A percentile compares a stretch with the other conserved stretches of the same genome.
These are phyloP conservation scores for Pantherophis alleghaniensis DNA, from an alignment of 2,797 vertebrate species.

Conservation along the genomic window DNA sequence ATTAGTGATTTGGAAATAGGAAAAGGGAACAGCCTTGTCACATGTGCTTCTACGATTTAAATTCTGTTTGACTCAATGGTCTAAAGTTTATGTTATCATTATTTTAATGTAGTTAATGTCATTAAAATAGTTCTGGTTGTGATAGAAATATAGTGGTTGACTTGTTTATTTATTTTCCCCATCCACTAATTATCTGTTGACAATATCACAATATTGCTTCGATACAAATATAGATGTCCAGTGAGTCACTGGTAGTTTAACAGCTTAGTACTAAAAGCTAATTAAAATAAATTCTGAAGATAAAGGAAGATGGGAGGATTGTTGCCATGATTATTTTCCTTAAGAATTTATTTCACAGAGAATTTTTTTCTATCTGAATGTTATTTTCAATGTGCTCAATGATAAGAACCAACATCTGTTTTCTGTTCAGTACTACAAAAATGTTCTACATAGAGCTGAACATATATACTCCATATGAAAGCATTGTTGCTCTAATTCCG, in stretches of 20 bases:
- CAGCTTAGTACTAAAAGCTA: constrained; percentile 75
- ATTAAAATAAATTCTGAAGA: constrained; percentile 77
- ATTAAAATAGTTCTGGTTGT: constrained; percentile 36
- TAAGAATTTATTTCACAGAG: constrained; percentile 78
- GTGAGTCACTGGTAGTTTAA: constrained; percentile 69
- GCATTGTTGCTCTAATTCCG: constrained; percentile 74
- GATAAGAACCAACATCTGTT: constrained; percentile 96
- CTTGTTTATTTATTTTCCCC: constrained; percentile 33
- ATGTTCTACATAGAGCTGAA: constrained; percentile 79
- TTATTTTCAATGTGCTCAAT: constrained; percentile 82
- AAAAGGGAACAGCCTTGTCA: background rate
- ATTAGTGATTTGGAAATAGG: background rate
- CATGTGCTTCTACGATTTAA: background rate
- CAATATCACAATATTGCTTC: constrained; percentile 46
- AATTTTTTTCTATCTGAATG: constrained; percentile 79
- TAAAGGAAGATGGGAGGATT: constrained; percentile 74
- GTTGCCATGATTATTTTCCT: constrained; percentile 70
- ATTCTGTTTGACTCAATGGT: background rate
- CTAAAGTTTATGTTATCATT: background rate
- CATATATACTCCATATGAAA: constrained; percentile 72
- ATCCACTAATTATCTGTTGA: constrained; percentile 50
- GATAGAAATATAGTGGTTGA: constrained; percentile 24
- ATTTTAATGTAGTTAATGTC: constrained; percentile 9
- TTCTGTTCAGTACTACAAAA: constrained; percentile 82
- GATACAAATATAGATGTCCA: constrained; percentile 53